Evolutionary conservation across 2,888 invertebrate species (phyloP), one percentile per base, ranked within the genome.

Genomic region (Lysandra bellargus): DNA sequence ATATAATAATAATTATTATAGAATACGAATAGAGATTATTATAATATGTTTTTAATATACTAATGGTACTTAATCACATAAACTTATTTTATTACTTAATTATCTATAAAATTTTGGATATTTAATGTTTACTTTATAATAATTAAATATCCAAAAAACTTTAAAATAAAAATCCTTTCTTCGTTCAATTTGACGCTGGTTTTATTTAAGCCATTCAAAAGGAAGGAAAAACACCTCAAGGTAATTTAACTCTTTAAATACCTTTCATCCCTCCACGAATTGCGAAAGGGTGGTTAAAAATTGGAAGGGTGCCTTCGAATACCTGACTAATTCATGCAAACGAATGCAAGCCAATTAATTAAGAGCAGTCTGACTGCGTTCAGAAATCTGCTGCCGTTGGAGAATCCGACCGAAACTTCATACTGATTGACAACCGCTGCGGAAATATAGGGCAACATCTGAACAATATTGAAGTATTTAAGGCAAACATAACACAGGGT

Each of bases 301-400:
- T 83, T 81, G 83, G 81, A 81, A 81, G 82, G 82, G 82, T 78
- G 80, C 80, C 80, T 80, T 81, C 81, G 81, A 85, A 87, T 91
- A 92, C 92, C 91, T 92, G 92, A 86, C 87, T 93, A 93, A 93
- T 93, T 92, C 90, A 93, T 93, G 93, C 93, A 92, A 93, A 93
- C 91, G 92, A 93, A 93, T 93, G 91, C 93, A 92, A 93, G 91
- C 92, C 93, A 93, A 93, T 93, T 93, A 92, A 92, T 93, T 91
- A 92, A 87, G 89, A 90, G 87, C 87, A 89, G 90, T 88, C 88
- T 84, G 87, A 86, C 87, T 88, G 88, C 88, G 88, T 85, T 87
- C 88, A 83, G 88, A 90, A 91, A 91, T 91, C 90, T 90, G 91
- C 91, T 89, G 90, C 85, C 88, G 87, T 87, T 86, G 86, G 88